Conservation (phyloP, 1,140 invertebrate species). For the Harpegnathos saltator region DNA sequence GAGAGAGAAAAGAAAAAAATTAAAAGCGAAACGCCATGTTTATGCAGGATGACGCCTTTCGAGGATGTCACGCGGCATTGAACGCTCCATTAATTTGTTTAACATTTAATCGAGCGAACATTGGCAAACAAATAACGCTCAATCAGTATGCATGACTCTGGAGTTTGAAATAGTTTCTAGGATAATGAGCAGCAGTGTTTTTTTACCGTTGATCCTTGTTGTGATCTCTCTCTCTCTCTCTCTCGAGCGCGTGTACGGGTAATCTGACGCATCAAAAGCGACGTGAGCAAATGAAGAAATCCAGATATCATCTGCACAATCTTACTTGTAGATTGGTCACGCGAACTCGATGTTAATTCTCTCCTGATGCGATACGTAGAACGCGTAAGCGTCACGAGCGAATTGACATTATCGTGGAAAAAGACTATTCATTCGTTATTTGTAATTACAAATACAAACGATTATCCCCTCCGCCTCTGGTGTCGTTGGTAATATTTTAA, state of each 20-base stretch:
- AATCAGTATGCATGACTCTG: conserved; percentile 16
- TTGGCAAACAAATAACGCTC: conserved; percentile 6
- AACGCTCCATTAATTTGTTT: conserved; percentile 36
- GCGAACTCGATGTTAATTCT: background rate
- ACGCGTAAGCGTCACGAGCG: conserved; percentile 17
- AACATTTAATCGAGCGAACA: background rate
- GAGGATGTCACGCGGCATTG: conserved; percentile 25
- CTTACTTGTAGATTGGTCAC: conserved; percentile 25
- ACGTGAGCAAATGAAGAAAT: conserved; percentile 16
- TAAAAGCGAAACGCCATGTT: conserved; percentile 26
- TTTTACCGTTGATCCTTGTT: conserved; percentile 10
- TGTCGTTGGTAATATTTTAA: background rate
- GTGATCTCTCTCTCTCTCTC: too few relatives aligned
- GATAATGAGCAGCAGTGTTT: conserved; percentile 17
- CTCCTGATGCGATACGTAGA: conserved; percentile 32
- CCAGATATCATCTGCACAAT: conserved; percentile 10
- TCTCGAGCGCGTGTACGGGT: conserved; percentile 23
- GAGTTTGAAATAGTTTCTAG: conserved; percentile 37
- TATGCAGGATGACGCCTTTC: background rate
- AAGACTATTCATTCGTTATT: conserved; percentile 13
- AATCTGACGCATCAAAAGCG: conserved; percentile 5
- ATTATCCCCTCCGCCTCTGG: background rate
- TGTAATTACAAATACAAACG: conserved; percentile 22
- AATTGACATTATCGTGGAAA: conserved; percentile 21
- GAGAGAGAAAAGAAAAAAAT: background rate